phyloP scores from a whole-genome alignment of 2,113 vertebrate species.

The Calidris pygmaea region DNA sequence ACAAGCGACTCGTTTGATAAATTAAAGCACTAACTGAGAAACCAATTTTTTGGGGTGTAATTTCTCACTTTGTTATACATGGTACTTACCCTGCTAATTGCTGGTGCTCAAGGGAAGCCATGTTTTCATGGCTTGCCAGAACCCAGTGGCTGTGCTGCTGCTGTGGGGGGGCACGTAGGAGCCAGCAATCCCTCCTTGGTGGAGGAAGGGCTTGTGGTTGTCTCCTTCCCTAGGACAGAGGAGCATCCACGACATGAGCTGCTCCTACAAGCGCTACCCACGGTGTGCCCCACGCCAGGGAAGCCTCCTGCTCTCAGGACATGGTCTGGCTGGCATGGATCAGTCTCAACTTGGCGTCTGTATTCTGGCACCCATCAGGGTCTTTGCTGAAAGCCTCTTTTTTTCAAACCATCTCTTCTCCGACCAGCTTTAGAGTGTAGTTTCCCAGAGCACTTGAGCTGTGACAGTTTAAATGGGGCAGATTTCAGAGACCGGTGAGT shows the following conservation, averaged over 20 bases:
- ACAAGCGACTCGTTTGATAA: not conserved
- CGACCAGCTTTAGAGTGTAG: not conserved
- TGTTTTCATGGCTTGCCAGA: not conserved
- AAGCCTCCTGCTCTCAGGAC: not conserved
- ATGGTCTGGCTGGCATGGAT: fast-evolving
- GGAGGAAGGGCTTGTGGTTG: not conserved
- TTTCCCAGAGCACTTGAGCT: not conserved
- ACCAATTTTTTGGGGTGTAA: not conserved
- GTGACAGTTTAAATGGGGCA: not conserved
- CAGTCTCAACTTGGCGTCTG: not conserved
- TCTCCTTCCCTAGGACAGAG: not conserved
- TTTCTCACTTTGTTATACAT: not conserved
- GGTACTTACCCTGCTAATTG: not conserved
- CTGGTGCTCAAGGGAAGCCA: not conserved
- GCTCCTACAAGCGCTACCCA: not conserved
- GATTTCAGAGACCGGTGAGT: not conserved
- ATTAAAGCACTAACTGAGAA: not conserved
- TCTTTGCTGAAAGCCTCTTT: not conserved
- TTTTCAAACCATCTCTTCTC: not conserved
- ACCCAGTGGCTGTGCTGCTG: not conserved
- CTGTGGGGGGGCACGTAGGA: fast-evolving
- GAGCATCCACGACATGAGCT: fast-evolving
- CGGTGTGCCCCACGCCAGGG: fast-evolving
- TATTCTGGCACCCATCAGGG: not conserved
- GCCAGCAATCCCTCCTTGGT: not conserved